phyloP scores from a whole-genome alignment of 2,888 invertebrate genomes.

The Microctonus aethiopoides region DNA sequence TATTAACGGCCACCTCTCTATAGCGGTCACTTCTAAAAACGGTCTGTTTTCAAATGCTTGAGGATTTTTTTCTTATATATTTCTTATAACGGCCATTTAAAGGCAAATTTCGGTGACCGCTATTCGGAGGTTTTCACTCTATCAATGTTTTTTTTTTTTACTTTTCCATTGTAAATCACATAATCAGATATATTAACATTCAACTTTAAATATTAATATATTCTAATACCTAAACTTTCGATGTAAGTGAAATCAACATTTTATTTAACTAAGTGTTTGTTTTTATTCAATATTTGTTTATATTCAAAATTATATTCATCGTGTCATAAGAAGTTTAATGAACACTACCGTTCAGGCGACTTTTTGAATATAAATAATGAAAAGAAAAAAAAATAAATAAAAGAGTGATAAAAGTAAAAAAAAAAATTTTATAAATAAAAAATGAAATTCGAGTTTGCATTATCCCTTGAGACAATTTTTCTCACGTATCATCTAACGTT shows the following conservation, averaged over 20 bases:
- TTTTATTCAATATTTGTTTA: background rate
- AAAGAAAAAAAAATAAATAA: background rate
- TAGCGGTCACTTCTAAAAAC: too few species aligned
- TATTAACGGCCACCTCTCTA: too few species aligned
- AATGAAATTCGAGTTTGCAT: background rate
- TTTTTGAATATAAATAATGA: background rate
- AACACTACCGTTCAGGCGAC: background rate
- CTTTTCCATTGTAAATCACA: too few species aligned
- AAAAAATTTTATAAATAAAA: background rate
- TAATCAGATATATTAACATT: too few species aligned
- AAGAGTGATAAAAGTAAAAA: background rate
- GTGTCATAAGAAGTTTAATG: background rate
- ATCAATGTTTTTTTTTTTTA: too few species aligned
- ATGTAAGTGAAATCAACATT: background rate
- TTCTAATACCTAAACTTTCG: background rate
- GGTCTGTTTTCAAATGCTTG: too few species aligned
- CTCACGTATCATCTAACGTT: slow-evolving; percentile 13
- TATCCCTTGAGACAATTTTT: slow-evolving; percentile 4
- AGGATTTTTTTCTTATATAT: too few species aligned
- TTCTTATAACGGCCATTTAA: too few species aligned
- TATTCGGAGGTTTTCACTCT: too few species aligned
- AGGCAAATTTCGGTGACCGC: too few species aligned
- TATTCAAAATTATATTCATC: background rate
- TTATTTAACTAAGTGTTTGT: background rate
- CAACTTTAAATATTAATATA: background rate